Base-by-base conservation (phyloP, 2,888 invertebrate genomes). In the Orthonevra nobilis region DNA sequence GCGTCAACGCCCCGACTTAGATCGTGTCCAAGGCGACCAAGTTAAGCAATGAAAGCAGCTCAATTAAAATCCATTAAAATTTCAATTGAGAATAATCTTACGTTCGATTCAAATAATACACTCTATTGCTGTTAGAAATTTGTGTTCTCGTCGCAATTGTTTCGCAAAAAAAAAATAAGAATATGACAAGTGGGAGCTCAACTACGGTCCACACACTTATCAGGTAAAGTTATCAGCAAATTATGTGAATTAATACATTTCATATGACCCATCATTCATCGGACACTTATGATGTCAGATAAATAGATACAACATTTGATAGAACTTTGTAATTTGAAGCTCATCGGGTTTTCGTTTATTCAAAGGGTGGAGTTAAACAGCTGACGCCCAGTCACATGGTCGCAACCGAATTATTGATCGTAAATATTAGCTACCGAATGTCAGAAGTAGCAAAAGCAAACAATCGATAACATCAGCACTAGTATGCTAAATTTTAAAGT, bases 51-150 rank as follows among this genome's bases (percentile, higher is more conserved):
- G n/a, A n/a, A n/a, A n/a, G n/a, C 26, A 15, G 4, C 15, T 38
- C 52, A 77, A 77, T 77, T 77, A 64, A 77, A 77, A 77, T 77
- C 58, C 70, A 77, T 77, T 77, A 64, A 58, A 34, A 44, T 30
- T 38, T 48, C 46, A 68, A 68, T 58, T 68, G 56, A 12, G 30
- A 28, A 30, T 48, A 38, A 17, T 36, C 28, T 30, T 48, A 10
- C 30, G 46, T 64, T 63, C 61, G 48, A 63, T 42, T 69, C 15
- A 34, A 48, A 17, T 36, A 36, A 34, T n/a, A n/a, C 34, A 30
- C 38, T 6, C 42, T 36, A 19, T 40, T 40, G 14, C 23, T 23
- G 5, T 3, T 23, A 4, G 23, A 5, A 4, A 23, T 5, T 23
- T 5, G 23, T 23, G 5, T 36, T 26, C 34, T 26, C 12, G 9